Conservation (phyloP, 2,113 vertebrate species). For the Campylomormyrus tamandua region DNA sequence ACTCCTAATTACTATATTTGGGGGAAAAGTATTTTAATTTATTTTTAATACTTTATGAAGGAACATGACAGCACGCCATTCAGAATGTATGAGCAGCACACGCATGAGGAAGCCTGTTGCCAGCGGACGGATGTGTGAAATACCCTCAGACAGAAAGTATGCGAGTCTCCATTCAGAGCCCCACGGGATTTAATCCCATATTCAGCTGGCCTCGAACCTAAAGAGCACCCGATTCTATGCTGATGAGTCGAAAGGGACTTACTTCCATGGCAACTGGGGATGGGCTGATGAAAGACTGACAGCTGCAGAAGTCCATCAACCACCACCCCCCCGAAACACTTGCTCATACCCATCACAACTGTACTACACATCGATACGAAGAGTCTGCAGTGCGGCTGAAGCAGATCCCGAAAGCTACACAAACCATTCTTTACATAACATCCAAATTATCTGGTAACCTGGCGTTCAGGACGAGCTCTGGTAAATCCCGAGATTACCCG, state of each 20-base stretch:
- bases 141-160: background rate
- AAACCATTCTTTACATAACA: background rate
- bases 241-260: background rate
- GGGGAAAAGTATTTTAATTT: background rate
- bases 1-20: background rate
- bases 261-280: conserved; percentile 7
- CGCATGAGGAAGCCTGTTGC: background rate
- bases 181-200: background rate
- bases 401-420: background rate
- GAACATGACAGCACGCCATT: background rate
- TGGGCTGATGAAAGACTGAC: conserved; percentile 29
- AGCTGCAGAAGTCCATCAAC: conserved; percentile 26
- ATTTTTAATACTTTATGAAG: background rate
- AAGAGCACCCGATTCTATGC: background rate
- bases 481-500: background rate
- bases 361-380: background rate
- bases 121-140: background rate
- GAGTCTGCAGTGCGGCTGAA: background rate
- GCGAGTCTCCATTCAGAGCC: background rate
- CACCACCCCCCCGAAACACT: background rate
- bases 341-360: background rate
- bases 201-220: background rate
- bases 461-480: background rate
- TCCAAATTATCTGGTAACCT: background rate
- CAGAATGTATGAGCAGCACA: too few relatives aligned